These are phyloP conservation scores for Saccostrea echinata DNA, from an alignment of 1,140 invertebrate species.

Conservation along the genomic window DNA sequence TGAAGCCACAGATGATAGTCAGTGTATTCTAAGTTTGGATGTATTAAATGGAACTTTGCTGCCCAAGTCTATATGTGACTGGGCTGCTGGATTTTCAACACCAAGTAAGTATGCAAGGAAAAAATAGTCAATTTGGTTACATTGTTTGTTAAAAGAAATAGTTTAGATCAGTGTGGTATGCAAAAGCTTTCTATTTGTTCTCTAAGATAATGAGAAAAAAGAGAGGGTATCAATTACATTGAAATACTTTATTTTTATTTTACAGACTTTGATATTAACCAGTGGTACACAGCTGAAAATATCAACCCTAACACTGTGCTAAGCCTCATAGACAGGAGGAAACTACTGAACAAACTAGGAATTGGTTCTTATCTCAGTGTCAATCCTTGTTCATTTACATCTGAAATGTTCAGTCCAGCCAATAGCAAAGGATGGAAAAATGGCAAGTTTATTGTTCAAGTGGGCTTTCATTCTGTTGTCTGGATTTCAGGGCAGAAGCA, in stretches of 20 bases:
- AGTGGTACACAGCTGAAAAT: conserved; percentile 29
- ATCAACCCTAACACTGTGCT: conserved; percentile 23
- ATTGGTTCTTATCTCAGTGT: conserved; percentile 43
- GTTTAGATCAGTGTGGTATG: neutral
- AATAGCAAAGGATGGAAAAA: conserved; percentile 49
- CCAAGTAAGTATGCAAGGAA: conserved; percentile 26
- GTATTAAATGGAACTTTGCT: conserved; percentile 44
- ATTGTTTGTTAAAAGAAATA: neutral
- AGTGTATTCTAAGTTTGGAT: conserved; percentile 46
- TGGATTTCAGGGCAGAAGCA: no score
- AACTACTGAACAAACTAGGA: conserved; percentile 48
- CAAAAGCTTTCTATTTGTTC: neutral
- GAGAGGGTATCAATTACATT: neutral
- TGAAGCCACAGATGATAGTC: conserved; percentile 37
- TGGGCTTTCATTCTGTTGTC: no score
- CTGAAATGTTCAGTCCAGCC: conserved; percentile 37
- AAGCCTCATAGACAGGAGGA: conserved; percentile 1
- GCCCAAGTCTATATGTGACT: conserved; percentile 47
- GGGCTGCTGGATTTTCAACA: conserved; percentile 52
- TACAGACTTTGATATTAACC: conserved; percentile 26
- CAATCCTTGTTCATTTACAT: conserved; percentile 28
- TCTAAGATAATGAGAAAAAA: neutral
- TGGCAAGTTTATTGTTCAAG: conserved; percentile 2
- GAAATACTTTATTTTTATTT: neutral
- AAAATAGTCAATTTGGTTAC: neutral